Conservation (phyloP, 2,888 invertebrate species). For the Drosophila tanythrix region DNA sequence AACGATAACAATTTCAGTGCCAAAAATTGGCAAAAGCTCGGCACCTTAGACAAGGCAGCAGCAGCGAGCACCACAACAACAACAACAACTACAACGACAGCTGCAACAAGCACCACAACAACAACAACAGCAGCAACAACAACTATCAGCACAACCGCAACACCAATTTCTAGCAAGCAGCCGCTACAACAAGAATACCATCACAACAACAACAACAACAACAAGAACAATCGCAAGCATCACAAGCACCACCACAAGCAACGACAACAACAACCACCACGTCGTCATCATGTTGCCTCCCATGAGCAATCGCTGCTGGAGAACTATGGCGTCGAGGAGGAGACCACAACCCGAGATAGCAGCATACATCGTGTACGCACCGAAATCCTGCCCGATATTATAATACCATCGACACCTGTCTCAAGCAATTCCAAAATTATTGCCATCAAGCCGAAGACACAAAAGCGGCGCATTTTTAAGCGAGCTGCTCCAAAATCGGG, state of each 20-base stretch:
- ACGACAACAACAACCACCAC: conserved; percentile 50
- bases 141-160: conserved; percentile 25
- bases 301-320: conserved; percentile 60
- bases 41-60: conserved; percentile 61
- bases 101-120: conserved; percentile 30
- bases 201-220: conserved; percentile 35
- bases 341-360: conserved; percentile 82
- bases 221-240: conserved; percentile 36
- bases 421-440: conserved; percentile 84
- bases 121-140: conserved; percentile 22
- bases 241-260: conserved; percentile 49
- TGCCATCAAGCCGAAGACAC: conserved; percentile 83
- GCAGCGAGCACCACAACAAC: conserved; percentile 28
- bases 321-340: conserved; percentile 55
- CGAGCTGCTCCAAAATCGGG: conserved; percentile 60
- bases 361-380: conserved; percentile 84
- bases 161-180: conserved; percentile 35
- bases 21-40: conserved; percentile 71
- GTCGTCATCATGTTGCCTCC: conserved; percentile 62
- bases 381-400: conserved; percentile 82
- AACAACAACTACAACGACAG: conserved; percentile 27
- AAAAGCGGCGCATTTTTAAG: conserved; percentile 71
- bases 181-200: conserved; percentile 33
- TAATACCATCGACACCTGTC: conserved; percentile 82
- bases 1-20: conserved; percentile 52